phyloP scores from a whole-genome alignment of 2,113 vertebrate species.

The Talpa occidentalis region DNA sequence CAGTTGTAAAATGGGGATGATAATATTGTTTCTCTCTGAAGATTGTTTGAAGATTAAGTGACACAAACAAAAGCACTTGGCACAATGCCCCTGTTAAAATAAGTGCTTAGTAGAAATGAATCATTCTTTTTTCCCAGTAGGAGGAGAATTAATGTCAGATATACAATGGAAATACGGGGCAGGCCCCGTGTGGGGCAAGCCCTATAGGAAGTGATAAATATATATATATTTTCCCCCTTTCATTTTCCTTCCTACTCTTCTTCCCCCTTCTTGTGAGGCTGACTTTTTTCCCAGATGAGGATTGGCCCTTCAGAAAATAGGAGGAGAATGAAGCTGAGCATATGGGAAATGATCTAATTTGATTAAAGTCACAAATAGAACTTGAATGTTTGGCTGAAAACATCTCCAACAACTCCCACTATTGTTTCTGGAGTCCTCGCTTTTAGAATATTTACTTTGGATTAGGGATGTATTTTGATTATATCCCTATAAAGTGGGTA shows the following conservation, averaged over 20 bases:
- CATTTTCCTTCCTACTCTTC: too few species aligned
- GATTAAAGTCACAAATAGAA: not conserved
- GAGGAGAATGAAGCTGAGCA: too few species aligned
- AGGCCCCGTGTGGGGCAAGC: not conserved
- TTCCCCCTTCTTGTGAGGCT: too few species aligned
- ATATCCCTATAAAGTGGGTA: not conserved
- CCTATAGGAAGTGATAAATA: too few species aligned
- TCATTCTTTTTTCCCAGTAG: not conserved
- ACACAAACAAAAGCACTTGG: not conserved
- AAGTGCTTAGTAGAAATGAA: not conserved
- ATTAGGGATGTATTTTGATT: not conserved
- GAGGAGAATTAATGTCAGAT: not conserved
- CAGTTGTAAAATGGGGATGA: not conserved
- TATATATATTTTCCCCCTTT: too few species aligned
- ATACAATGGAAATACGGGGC: not conserved
- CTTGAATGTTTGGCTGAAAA: not conserved
- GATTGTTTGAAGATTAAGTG: not conserved
- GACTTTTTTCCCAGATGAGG: too few species aligned
- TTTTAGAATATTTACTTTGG: slow-evolving; percentile 33
- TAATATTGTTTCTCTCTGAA: not conserved
- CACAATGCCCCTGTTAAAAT: not conserved
- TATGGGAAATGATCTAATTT: not conserved
- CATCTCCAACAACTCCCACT: not conserved
- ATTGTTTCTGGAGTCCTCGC: not conserved
- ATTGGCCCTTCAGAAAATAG: too few species aligned